Percentiles rank a stretch among this genome's conserved stretches.
Evolutionary conservation across 2,888 invertebrate species (phyloP).

Genomic region (Pseudococcus longispinus): DNA sequence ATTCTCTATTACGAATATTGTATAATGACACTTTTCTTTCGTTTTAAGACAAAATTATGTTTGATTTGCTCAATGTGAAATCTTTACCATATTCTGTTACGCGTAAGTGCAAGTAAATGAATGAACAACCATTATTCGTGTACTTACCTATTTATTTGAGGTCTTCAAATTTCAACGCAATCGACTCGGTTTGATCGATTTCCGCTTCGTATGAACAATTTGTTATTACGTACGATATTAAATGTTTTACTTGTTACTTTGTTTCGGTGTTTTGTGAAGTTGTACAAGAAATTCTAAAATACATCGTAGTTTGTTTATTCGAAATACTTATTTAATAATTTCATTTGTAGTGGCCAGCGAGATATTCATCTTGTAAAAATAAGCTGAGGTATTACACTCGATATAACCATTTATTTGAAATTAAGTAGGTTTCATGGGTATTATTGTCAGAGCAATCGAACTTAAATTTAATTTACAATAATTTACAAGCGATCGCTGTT

Average conservation of each 20-base stretch:
- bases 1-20: not conserved
- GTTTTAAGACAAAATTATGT: not conserved
- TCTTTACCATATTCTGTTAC: not conserved
- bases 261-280: slow-evolving; percentile 7
- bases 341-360: too few relatives aligned
- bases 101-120: not conserved
- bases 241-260: slow-evolving; percentile 4
- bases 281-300: not conserved
- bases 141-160: not conserved
- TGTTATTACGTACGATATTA: not conserved
- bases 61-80: not conserved
- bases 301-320: not conserved
- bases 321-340: too few relatives aligned
- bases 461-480: not conserved
- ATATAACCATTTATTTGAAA: too few relatives aligned
- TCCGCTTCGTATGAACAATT: not conserved
- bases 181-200: not conserved
- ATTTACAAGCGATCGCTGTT: not conserved
- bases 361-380: too few relatives aligned
- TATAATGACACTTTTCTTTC: not conserved
- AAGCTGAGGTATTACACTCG: too few relatives aligned
- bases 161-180: not conserved
- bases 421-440: not conserved
- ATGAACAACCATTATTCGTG: not conserved
- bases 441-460: not conserved